Base-by-base conservation (phyloP, 1,140 invertebrate genomes). In the Formica selysi region DNA sequence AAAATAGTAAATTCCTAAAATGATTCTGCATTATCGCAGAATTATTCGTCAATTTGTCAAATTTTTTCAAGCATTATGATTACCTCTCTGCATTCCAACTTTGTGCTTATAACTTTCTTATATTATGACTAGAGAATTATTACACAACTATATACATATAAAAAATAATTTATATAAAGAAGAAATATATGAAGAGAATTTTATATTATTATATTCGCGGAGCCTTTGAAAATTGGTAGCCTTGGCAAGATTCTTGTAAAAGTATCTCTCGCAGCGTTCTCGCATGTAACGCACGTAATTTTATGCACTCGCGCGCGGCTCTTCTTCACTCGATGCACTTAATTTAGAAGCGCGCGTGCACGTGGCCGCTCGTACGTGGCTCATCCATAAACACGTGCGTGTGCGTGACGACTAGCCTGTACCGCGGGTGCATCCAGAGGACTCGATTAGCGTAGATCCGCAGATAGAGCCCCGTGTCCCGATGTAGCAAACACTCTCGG, bases 371-470 rank as follows among this genome's bases (percentile, higher is more conserved):
- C 16, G 54, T 44, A 83, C 67, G 51, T 54, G 61, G 36, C 38
- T 48, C 36, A 54, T 88, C 57, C 59, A 62, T 44, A 51, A 80
- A 64, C 51, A 83, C 86, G 79, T 48, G 64, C 32, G 85, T 86
- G 71, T 54, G 74, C 86, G 79, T 59, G 88, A 87, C 62, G 88
- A 29, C 62, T 87, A 68, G 32, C 32, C 32, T 19, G 51, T 64
- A 84, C 86, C 68, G 48, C 48, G 48, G 74, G 48, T 76, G 86
- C 48, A 88, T 85, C 87, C 67, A 57, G 41, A 79, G 83, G 74
- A 76, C 86, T 86, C 90, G 90, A 91, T 91, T 90, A 91, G 86
- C 86, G 89, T 73, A 88, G 87, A 90, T 90, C 89, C 73, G 38
- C 38, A 61, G 90, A 90, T 91, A 91, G 48, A 51, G 86, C 44